Percentiles rank a stretch among this genome's conserved stretches.
These are phyloP conservation scores for Dynastes tityus DNA, from an alignment of 2,888 invertebrate species.

Conservation along the genomic window DNA sequence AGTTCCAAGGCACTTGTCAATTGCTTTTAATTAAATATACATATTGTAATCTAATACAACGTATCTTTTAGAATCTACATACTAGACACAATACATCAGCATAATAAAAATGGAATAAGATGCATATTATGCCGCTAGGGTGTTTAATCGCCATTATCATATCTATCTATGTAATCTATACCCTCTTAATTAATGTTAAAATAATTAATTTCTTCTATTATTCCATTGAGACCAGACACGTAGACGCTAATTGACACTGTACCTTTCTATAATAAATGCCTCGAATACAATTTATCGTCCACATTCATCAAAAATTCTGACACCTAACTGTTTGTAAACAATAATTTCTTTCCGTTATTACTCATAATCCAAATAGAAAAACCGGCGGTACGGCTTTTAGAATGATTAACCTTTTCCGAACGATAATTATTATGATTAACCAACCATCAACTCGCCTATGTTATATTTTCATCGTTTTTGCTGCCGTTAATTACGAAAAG, in stretches of 20 bases:
- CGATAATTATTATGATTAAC: constrained; percentile 7
- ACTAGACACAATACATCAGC: background rate
- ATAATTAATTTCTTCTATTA: constrained; percentile 12
- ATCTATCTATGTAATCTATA: background rate
- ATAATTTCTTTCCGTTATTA: constrained; percentile 17
- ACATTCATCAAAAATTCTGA: constrained; percentile 19
- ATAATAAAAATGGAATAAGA: background rate
- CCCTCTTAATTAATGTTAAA: constrained; percentile 4
- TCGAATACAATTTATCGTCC: background rate
- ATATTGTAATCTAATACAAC: background rate
- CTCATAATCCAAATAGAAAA: background rate
- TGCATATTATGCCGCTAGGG: background rate
- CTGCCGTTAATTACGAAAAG: constrained; percentile 10
- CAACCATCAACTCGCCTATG: background rate
- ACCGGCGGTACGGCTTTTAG: background rate
- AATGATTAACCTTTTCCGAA: constrained; percentile 20
- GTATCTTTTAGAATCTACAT: background rate
- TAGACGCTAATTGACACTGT: constrained; percentile 5
- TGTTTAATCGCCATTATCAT: background rate
- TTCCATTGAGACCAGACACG: background rate
- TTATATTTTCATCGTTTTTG: constrained; percentile 9
- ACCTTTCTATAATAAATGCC: constrained; percentile 12
- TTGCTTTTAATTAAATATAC: background rate
- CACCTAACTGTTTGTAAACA: constrained; percentile 25
- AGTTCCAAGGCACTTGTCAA: too few relatives aligned